Conservation (phyloP, 2,888 invertebrate species). For the Lycophotia porphyrea region DNA sequence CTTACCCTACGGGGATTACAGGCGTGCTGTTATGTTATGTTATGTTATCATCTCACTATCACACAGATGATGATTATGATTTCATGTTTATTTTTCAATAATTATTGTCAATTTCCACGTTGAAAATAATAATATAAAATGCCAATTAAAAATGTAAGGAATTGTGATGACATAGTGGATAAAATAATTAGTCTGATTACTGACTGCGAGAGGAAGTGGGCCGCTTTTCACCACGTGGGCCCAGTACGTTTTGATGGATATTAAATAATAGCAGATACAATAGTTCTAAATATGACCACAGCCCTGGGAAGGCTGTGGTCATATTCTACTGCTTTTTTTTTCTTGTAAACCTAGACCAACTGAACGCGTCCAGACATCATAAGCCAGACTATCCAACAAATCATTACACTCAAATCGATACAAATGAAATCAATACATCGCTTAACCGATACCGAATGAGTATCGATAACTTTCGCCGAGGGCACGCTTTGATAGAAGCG, state of each 20-base stretch:
- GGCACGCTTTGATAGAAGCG: conserved; percentile 83
- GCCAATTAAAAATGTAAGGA: not conserved
- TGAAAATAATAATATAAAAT: not conserved
- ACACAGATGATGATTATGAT: too few species aligned
- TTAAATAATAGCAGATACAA: not conserved
- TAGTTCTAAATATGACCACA: not conserved
- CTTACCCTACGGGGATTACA: too few species aligned
- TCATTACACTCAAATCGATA: conserved; percentile 53
- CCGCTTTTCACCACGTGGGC: not conserved
- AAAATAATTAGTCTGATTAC: not conserved
- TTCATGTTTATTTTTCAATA: not conserved
- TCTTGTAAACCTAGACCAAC: not conserved
- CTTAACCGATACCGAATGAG: conserved; percentile 59
- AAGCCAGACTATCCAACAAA: conserved; percentile 23
- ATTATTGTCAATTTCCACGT: not conserved
- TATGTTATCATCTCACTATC: too few species aligned
- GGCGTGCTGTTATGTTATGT: too few species aligned
- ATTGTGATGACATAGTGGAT: not conserved
- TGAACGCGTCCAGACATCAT: not conserved
- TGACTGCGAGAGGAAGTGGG: too few species aligned
- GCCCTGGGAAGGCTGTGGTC: too few species aligned
- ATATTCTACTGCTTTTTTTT: not conserved
- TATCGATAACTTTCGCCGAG: conserved; percentile 71
- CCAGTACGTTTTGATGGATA: not conserved
- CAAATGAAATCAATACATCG: conserved; percentile 65